A percentile compares a stretch with the other conserved stretches of the same genome.
These are phyloP conservation scores for Sitophilus oryzae DNA, from an alignment of 1,140 invertebrate genomes.

Conservation along the genomic window DNA sequence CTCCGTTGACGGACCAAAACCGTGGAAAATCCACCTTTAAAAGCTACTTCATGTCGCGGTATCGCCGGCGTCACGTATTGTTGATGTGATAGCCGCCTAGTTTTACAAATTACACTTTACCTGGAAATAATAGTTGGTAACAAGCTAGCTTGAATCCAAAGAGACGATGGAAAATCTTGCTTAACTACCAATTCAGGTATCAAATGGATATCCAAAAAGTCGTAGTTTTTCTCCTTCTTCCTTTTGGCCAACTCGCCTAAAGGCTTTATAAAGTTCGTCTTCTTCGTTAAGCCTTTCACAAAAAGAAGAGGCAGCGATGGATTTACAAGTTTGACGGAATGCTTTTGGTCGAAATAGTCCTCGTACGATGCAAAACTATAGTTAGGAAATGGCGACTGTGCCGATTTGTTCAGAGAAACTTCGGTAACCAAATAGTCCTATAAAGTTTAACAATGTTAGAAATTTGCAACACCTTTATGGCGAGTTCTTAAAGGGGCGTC, in stretches of 20 bases:
- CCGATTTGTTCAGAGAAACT: constrained; percentile 73
- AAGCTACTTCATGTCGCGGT: too few relatives aligned
- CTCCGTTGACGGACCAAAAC: too few relatives aligned
- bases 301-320: constrained; percentile 76
- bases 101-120: constrained; percentile 19
- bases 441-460: background rate
- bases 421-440: constrained; percentile 72
- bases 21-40: too few relatives aligned
- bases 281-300: constrained; percentile 76
- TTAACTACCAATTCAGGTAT: constrained; percentile 87
- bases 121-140: constrained; percentile 81
- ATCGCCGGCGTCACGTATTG: too few relatives aligned
- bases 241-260: constrained; percentile 38
- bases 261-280: constrained; percentile 58
- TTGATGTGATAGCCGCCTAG: too few relatives aligned
- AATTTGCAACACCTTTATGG: too few relatives aligned
- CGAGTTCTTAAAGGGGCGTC: too few relatives aligned
- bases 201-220: constrained; percentile 69
- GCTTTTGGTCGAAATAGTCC: constrained; percentile 79
- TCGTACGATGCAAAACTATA: constrained; percentile 66
- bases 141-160: constrained; percentile 86
- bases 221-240: constrained; percentile 47
- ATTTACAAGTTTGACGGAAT: constrained; percentile 65
- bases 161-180: constrained; percentile 75
- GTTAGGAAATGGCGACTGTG: constrained; percentile 74